Base-by-base conservation (phyloP, 1,140 invertebrate species). In the Tachypleus tridentatus region DNA sequence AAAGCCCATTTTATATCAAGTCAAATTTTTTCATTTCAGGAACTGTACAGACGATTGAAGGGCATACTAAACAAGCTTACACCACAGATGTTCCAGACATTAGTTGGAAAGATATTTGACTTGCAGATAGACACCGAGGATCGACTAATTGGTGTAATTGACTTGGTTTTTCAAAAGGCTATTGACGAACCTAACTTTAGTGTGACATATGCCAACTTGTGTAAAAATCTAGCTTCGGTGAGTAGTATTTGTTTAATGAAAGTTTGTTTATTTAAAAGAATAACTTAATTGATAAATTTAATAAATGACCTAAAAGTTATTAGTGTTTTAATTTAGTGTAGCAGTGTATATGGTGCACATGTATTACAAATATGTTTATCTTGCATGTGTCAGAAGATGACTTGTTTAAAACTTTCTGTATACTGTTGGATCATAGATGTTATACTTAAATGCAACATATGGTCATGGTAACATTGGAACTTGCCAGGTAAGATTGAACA, bases 51-150 rank as follows among this genome's bases (percentile, higher is more conserved):
- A 72, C 85, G 82, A 70, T 88, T 96, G 61, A 82, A 91, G 65
- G 88, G 90, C 73, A 89, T 97, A 60, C 77, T 98, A 4, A 97
- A 98, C 76, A 97, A 97, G 77, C 77, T 98, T 50, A 97, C 93
- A 0, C 94, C 93, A 1, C 88, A 97, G 74, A 95, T 95, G 74
- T 93, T 94, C 73, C 82, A 86, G 53, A 88, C 84, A 3, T 78
- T 97, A 51, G 79, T 93, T 3, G 81, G 84, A 48, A 87, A 91
- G 79, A 84, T 96, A 52, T 81, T 85, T 63, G 72, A 79, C 10
- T 78, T 97, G 10, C 80, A 85, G 61, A 92, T 98, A 64, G 86
- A 93, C 76, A 89, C 85, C 4, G 83, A 84, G 62, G 85, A 87
- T 51, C 82, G 88, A 70, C 77, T 97, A 49, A 82, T 86, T 68